Evolutionary conservation across 2,888 invertebrate genomes (phyloP), one percentile per base, ranked within the genome.

Genomic region (Luperina testacea): DNA sequence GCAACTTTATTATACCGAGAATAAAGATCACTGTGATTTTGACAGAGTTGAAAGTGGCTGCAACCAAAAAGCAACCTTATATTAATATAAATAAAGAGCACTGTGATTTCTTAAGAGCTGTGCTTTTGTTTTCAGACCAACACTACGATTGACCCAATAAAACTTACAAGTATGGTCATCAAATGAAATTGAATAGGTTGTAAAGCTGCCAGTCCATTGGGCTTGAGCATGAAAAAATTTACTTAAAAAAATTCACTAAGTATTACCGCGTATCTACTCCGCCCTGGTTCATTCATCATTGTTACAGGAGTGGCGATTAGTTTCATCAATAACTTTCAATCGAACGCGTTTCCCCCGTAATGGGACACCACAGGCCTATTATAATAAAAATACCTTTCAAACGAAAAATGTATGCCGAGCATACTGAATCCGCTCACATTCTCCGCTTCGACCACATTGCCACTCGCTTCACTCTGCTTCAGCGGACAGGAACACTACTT

Each of bases 131-230:
- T 67, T 67, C 13, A 8, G 8, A 57, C 6, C 27, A 38, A 59
- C 15, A 61, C n/a, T n/a, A n/a, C 32, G 48, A 67, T 11, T 75
- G 38, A 72, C 48, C 75, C 15, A 61, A 61, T 72, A 72, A 72
- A 75, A 72, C 48, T 38, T 48, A 38, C 32, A 20, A 72, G 48
- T 51, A 42, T 20, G 53, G 53, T 9, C 9, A 69, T 17, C n/a
- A 32, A 24, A 45, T 75, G 32, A 59, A 51, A 72, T 48, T 61
- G n/a, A 51, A 73, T 38, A 20, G 11, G 6, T 38, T 51, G 9
- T 27, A 51, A 73, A 63, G n/a, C 48, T 61, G 20, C n/a, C 20
- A 32, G 20, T 38, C 3, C 1, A 20, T 71, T 48, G 5, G 70
- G 32, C 9, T 17, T 1, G 24, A 69, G 7, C 8, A 8, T 51